A percentile compares a stretch with the other conserved stretches of the same genome.
phyloP scores from a whole-genome alignment of 2,888 invertebrate species.

The Eustalomyia histrio region DNA sequence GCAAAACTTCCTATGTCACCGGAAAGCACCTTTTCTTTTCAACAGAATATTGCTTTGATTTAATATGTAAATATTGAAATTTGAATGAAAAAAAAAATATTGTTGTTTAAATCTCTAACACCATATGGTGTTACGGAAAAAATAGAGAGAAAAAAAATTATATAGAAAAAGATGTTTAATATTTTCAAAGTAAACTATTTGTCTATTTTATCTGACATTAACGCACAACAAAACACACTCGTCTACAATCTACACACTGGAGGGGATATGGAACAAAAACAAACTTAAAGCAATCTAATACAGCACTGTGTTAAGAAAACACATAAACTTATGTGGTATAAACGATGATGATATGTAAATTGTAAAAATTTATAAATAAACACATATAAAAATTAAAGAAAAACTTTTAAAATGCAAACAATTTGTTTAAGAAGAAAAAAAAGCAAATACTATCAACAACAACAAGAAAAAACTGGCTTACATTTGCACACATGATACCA shows the following conservation, averaged over 20 bases:
- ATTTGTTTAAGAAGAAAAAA: constrained; percentile 38
- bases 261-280: background rate
- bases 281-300: constrained; percentile 50
- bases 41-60: constrained; percentile 56
- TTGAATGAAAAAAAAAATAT: constrained; percentile 42
- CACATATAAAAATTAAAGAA: constrained; percentile 5
- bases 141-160: constrained; percentile 9
- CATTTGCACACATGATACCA: constrained; percentile 39
- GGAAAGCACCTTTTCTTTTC: constrained; percentile 35
- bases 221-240: constrained; percentile 44
- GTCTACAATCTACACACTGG: background rate
- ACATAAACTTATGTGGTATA: constrained; percentile 5
- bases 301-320: constrained; percentile 59
- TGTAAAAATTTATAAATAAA: constrained; percentile 41
- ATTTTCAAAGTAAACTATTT: constrained; percentile 53
- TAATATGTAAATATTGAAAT: constrained; percentile 55
- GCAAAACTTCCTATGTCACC: constrained; percentile 19
- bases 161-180: constrained; percentile 29
- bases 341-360: constrained; percentile 18
- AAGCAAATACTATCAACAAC: background rate
- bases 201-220: constrained; percentile 47
- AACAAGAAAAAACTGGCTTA: constrained; percentile 36
- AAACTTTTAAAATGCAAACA: constrained; percentile 45
- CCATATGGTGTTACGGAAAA: constrained; percentile 57
- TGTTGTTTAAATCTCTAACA: constrained; percentile 57